Percentiles rank a stretch among this genome's conserved stretches.
Evolutionary conservation across 23 tunicate species (phyloP).

Genomic region (Ciona savignyi): DNA sequence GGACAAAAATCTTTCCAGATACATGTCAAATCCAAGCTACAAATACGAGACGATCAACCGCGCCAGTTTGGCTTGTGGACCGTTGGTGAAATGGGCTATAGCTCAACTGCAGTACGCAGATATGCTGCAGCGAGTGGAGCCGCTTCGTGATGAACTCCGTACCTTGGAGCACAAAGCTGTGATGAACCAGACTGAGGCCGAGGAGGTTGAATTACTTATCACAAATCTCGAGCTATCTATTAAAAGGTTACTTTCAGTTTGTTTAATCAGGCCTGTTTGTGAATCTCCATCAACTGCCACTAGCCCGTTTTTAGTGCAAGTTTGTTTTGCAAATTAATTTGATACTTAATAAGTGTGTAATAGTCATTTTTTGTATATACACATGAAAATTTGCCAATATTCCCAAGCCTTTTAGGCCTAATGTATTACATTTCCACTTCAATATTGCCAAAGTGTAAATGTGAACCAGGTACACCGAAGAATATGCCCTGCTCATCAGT

Average conservation of each 20-base stretch:
- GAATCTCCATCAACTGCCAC: no score
- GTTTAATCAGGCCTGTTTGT: no score
- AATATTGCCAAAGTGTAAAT: no score
- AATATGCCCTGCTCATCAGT: constrained; percentile 87
- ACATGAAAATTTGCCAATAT: no score
- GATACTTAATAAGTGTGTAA: no score
- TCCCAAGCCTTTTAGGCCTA: no score
- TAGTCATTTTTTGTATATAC: no score
- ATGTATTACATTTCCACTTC: no score
- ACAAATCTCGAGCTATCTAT: constrained; percentile 72
- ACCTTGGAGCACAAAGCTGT: constrained; percentile 58
- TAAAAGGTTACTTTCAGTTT: constrained; percentile 61
- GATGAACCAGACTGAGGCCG: constrained; percentile 71
- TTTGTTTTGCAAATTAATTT: no score
- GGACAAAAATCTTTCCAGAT: no score
- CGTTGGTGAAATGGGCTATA: constrained; percentile 92
- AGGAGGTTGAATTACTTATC: constrained; percentile 76
- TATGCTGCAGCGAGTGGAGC: constrained; percentile 94
- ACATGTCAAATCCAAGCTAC: constrained; percentile 86
- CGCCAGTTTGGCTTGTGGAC: constrained; percentile 94
- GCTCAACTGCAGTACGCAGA: constrained; percentile 96
- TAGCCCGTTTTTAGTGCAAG: no score
- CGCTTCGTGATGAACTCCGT: constrained; percentile 66
- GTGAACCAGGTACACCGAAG: constrained; percentile 81
- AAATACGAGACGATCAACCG: constrained; percentile 94